A percentile compares a stretch with the other conserved stretches of the same genome.
Conservation (phyloP, 2,888 invertebrate genomes). For the Eupithecia centaureata region DNA sequence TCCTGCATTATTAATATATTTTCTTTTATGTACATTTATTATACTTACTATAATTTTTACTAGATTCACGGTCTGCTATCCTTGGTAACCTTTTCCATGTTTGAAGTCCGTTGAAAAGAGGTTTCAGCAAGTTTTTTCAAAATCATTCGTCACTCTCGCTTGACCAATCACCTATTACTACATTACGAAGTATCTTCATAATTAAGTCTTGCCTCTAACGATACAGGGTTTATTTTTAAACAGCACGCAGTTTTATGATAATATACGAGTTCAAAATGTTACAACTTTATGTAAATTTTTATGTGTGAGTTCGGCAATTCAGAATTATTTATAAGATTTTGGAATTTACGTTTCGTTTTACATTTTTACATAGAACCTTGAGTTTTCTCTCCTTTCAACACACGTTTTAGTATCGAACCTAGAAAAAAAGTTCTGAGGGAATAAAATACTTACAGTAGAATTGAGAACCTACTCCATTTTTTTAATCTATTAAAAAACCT, state of each 20-base stretch:
- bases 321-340: slow-evolving; percentile 4
- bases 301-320: slow-evolving; percentile 4
- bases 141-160: not conserved
- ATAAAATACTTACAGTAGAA: no score
- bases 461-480: no score
- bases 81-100: not conserved
- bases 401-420: not conserved
- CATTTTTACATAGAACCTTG: slow-evolving; percentile 1
- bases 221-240: not conserved
- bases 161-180: slow-evolving; percentile 4
- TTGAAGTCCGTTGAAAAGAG: not conserved
- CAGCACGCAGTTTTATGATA: not conserved
- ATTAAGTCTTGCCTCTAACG: not conserved
- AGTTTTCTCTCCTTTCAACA: not conserved
- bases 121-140: not conserved
- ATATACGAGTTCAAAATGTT: not conserved
- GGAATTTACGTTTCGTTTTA: not conserved
- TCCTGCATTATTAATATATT: no score
- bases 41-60: no score
- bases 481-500: no score
- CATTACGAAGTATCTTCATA: not conserved
- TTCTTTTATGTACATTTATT: no score
- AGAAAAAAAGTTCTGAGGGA: no score
- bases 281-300: not conserved
- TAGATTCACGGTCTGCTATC: no score